Evolutionary conservation across 2,888 invertebrate species (phyloP).

Genomic region (Strigamia maritima): DNA sequence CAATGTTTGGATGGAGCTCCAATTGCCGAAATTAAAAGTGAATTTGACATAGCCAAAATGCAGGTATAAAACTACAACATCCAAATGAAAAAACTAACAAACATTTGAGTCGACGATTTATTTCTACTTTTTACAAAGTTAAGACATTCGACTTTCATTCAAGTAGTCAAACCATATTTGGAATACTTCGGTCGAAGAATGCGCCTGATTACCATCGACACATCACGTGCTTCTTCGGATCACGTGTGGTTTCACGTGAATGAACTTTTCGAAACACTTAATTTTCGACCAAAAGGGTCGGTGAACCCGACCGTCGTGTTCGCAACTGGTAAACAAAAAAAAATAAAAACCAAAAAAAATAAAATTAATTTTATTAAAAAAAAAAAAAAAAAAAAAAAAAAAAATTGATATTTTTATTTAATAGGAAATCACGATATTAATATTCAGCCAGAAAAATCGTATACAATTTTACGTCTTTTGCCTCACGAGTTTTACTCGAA

Average conservation of each 20-base stretch:
- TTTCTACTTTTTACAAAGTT: neutral
- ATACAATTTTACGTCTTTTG: neutral
- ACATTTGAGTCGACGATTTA: no score
- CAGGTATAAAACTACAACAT: neutral
- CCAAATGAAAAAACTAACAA: neutral
- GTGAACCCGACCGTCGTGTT: neutral
- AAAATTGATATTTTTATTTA: neutral
- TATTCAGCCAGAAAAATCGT: neutral
- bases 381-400: no score
- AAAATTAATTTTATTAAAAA: neutral
- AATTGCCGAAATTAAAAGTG: neutral
- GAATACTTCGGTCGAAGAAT: neutral
- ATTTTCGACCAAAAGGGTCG: neutral
- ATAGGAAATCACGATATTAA: neutral
- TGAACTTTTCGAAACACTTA: neutral
- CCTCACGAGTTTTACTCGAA: slow-evolving; percentile 2
- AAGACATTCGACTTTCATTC: neutral
- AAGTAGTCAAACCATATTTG: slow-evolving; percentile 12
- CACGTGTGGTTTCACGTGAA: slow-evolving; percentile 34
- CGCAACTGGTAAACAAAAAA: neutral
- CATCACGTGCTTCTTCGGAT: neutral
- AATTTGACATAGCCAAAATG: neutral
- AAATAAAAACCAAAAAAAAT: neutral
- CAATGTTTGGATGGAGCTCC: neutral
- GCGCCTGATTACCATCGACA: neutral